These are phyloP conservation scores for Nymphalis io DNA, from an alignment of 1,140 invertebrate species.

Conservation along the genomic window DNA sequence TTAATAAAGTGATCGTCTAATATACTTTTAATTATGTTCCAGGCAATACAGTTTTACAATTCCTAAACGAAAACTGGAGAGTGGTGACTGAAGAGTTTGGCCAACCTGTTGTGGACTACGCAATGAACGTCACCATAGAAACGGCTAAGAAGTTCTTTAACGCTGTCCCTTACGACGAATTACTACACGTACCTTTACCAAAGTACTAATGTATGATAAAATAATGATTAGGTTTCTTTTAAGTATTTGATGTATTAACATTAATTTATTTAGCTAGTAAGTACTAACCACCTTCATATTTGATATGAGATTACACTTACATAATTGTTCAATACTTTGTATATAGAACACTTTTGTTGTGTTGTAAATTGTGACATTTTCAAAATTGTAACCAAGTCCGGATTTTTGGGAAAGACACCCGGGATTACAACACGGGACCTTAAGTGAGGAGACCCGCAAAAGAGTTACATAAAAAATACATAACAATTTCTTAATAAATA, in stretches of 20 bases:
- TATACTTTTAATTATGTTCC: slow-evolving; percentile 37
- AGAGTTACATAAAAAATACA: too few relatives aligned
- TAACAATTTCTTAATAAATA: too few relatives aligned
- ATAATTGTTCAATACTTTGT: not conserved
- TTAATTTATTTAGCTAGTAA: not conserved
- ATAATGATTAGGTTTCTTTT: not conserved
- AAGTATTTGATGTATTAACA: not conserved
- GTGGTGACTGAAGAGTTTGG: slow-evolving; percentile 74
- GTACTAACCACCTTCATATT: not conserved
- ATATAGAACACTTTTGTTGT: too few relatives aligned
- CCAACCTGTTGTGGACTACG: slow-evolving; percentile 71
- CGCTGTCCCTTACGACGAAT: slow-evolving; percentile 69
- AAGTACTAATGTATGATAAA: slow-evolving; percentile 51
- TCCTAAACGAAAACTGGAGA: slow-evolving; percentile 76
- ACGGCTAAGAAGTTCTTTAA: slow-evolving; percentile 73
- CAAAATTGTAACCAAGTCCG: too few relatives aligned
- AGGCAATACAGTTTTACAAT: slow-evolving; percentile 74
- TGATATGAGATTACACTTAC: not conserved
- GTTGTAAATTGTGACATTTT: too few relatives aligned
- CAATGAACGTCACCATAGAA: slow-evolving; percentile 67
- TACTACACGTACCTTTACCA: slow-evolving; percentile 71
- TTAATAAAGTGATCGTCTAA: not conserved
- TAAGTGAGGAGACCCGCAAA: too few relatives aligned
- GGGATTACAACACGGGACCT: too few relatives aligned
- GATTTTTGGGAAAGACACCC: too few relatives aligned